These are phyloP conservation scores for Syrphus vitripennis DNA, from an alignment of 2,888 invertebrate species.

Conservation along the genomic window DNA sequence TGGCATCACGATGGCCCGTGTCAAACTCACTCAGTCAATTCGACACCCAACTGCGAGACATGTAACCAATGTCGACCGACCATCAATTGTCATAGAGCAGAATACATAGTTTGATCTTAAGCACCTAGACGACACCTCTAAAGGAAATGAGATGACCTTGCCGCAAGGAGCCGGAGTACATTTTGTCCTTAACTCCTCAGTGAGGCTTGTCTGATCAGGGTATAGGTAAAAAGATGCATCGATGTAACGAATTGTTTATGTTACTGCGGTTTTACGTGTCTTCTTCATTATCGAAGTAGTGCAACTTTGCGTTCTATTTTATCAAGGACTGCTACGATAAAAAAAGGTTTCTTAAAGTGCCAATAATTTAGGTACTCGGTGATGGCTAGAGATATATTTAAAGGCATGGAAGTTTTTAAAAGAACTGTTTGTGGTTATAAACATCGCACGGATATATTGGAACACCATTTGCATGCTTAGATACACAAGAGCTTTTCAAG, in stretches of 20 bases:
- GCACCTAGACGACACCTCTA: conserved; percentile 14
- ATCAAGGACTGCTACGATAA: neutral
- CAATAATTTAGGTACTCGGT: neutral
- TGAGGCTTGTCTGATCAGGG: neutral
- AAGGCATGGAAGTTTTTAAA: neutral
- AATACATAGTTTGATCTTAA: neutral
- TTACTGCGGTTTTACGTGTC: conserved; percentile 18
- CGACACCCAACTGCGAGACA: conserved; percentile 53
- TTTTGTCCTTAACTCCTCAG: neutral
- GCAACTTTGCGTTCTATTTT: neutral
- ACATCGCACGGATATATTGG: too few relatives aligned
- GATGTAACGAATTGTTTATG: conserved; percentile 61
- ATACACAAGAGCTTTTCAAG: too few relatives aligned
- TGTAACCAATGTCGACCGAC: neutral
- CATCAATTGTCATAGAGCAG: neutral
- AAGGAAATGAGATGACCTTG: conserved; percentile 37
- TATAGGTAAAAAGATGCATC: conserved; percentile 20
- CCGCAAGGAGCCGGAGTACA: neutral
- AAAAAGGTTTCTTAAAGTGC: neutral
- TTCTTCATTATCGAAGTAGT: conserved; percentile 24
- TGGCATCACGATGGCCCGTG: neutral
- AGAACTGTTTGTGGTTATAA: neutral
- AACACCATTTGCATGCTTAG: too few relatives aligned
- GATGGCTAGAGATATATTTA: neutral
- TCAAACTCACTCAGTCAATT: conserved; percentile 53